A percentile compares a stretch with the other conserved stretches of the same genome.
These are phyloP conservation scores for Montipora cactus DNA, from an alignment of 64 coral and sea anemone species.

Conservation along the genomic window DNA sequence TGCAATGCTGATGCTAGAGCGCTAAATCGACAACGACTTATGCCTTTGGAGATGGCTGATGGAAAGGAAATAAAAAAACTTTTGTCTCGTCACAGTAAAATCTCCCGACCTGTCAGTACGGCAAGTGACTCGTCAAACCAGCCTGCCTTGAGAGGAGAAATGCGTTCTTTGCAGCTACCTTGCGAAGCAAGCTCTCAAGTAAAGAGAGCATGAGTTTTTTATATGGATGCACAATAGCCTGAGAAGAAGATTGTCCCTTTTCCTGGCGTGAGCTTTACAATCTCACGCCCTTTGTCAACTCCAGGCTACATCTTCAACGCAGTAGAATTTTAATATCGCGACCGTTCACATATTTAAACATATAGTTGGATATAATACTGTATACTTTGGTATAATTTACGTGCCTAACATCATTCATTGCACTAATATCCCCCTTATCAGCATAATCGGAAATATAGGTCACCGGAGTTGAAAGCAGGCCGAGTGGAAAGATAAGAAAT, in stretches of 20 bases:
- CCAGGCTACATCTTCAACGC: no score
- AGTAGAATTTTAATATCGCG: no score
- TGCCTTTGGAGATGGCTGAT: conserved; percentile 76
- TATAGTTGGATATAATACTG: no score
- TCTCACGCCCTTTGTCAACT: no score
- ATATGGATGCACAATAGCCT: no score
- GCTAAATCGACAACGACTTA: conserved; percentile 43
- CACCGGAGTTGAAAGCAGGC: not conserved
- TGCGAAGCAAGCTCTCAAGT: no score
- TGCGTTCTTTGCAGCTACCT: not conserved
- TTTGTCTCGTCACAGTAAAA: conserved; percentile 31
- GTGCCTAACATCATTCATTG: not conserved
- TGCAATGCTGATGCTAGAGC: conserved; percentile 70
- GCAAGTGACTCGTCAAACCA: not conserved
- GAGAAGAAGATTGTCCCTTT: no score
- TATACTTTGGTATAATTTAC: not conserved
- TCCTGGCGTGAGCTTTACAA: no score
- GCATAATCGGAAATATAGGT: not conserved
- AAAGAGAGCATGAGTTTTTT: no score
- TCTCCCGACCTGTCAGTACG: conserved; percentile 25
- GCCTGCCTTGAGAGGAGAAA: not conserved
- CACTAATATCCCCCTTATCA: not conserved
- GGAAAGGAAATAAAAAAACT: conserved; percentile 51
- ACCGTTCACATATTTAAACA: no score
- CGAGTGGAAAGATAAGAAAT: not conserved